These are phyloP conservation scores for Apodemus speciosus DNA, from an alignment of 2,113 vertebrate genomes.

Conservation along the genomic window DNA sequence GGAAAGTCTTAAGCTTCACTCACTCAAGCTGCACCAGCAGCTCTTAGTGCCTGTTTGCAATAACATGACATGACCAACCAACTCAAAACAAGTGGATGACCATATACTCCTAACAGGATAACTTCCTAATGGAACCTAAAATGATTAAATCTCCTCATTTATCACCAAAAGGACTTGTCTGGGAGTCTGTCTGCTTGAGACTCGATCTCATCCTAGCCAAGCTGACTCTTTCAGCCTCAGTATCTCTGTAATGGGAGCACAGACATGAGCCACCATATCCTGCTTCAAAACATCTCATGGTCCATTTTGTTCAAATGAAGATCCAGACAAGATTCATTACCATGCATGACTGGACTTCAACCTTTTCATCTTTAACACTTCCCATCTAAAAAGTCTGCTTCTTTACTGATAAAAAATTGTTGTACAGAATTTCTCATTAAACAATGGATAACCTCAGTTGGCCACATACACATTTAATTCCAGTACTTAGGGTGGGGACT, in stretches of 20 bases:
- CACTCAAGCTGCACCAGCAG: not conserved
- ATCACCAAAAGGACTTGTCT: not conserved
- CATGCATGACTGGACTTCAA: not conserved
- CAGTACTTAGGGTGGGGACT: not conserved
- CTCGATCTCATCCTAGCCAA: not conserved
- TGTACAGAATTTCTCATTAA: not conserved
- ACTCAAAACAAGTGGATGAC: slow-evolving; percentile 11
- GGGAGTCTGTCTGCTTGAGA: not conserved
- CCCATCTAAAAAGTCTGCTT: not conserved
- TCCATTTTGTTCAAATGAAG: not conserved
- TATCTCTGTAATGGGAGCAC: not conserved
- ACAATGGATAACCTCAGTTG: not conserved
- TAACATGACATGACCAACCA: not conserved
- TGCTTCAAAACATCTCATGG: not conserved
- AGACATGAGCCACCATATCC: not conserved
- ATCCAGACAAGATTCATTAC: not conserved
- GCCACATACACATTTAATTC: not conserved
- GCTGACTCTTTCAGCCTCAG: not conserved
- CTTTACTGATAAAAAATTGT: not conserved
- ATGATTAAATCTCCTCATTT: not conserved
- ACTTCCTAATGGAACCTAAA: slow-evolving; percentile 3
- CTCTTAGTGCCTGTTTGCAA: not conserved
- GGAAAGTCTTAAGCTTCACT: not conserved
- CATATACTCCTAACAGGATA: not conserved
- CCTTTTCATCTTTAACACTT: not conserved